phyloP scores from a whole-genome alignment of 2,797 vertebrate genomes.

The Cacajao melanocephalus region DNA sequence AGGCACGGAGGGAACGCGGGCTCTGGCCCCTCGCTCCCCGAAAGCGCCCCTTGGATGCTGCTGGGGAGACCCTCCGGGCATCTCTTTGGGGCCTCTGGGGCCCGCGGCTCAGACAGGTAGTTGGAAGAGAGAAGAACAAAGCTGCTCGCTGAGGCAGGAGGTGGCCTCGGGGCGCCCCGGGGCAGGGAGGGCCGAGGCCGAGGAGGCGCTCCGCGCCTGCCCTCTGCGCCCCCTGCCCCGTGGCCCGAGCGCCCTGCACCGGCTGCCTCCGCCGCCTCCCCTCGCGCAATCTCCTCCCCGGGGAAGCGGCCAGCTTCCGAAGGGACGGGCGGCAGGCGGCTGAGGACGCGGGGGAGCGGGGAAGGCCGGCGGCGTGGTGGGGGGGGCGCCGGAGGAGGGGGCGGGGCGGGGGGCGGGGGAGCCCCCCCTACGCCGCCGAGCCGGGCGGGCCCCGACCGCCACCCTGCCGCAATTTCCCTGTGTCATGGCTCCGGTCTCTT shows the following conservation, averaged over 20 bases:
- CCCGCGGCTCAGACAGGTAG: slow-evolving; percentile 66
- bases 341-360: neutral
- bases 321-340: neutral
- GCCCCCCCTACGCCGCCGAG: slow-evolving; percentile 46
- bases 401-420: neutral
- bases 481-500: slow-evolving; percentile 86
- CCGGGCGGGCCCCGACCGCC: slow-evolving; percentile 78
- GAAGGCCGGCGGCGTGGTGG: neutral
- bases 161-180: neutral
- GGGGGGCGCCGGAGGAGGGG: neutral
- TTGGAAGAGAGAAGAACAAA: neutral
- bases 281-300: neutral
- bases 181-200: neutral
- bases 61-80: neutral
- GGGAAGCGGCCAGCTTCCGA: neutral
- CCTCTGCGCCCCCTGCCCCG: neutral
- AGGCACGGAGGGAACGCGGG: no score
- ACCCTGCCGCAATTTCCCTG: slow-evolving; percentile 86
- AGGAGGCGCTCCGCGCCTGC: neutral
- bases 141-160: neutral
- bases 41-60: neutral
- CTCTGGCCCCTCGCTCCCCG: neutral
- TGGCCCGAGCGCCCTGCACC: neutral
- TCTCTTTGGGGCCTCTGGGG: neutral
- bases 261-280: neutral